These are phyloP conservation scores for Malaclemys terrapin DNA, from an alignment of 2,113 vertebrate genomes.

Conservation along the genomic window DNA sequence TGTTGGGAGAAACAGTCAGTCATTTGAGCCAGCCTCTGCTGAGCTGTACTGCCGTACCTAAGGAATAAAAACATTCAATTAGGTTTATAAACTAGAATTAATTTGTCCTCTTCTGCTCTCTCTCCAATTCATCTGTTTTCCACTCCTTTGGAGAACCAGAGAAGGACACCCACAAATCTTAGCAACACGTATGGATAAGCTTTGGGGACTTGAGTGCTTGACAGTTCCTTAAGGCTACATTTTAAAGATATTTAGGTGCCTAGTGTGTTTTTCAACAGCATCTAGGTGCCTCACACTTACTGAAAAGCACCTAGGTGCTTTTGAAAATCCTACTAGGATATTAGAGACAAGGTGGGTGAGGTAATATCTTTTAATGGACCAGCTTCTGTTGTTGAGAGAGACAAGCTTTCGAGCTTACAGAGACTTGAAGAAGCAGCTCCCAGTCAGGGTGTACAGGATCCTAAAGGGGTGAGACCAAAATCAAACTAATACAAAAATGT, in stretches of 20 bases:
- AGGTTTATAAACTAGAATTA: neutral
- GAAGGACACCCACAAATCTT: neutral
- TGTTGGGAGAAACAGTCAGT: constrained; percentile 57
- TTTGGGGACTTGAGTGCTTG: neutral
- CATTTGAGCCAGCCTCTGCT: constrained; percentile 35
- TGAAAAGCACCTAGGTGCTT: neutral
- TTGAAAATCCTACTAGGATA: neutral
- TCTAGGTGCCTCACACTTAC: neutral
- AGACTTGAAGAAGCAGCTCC: neutral
- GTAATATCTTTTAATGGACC: neutral
- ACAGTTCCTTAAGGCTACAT: neutral
- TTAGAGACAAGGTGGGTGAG: neutral
- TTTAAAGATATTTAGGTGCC: neutral
- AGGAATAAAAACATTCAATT: neutral
- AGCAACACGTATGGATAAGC: constrained; percentile 29
- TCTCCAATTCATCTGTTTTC: constrained; percentile 13
- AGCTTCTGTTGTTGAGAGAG: neutral
- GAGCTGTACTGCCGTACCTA: neutral
- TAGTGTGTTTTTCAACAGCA: neutral
- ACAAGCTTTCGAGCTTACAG: neutral
- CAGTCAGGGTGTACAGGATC: neutral
- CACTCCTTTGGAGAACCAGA: constrained; percentile 11
- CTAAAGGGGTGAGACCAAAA: neutral
- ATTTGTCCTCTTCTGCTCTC: constrained; percentile 12
- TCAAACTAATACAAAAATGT: neutral